A percentile compares a stretch with the other conserved stretches of the same genome.
Evolutionary conservation across 2,797 vertebrate genomes (phyloP).

Genomic region (Falco cherrug): DNA sequence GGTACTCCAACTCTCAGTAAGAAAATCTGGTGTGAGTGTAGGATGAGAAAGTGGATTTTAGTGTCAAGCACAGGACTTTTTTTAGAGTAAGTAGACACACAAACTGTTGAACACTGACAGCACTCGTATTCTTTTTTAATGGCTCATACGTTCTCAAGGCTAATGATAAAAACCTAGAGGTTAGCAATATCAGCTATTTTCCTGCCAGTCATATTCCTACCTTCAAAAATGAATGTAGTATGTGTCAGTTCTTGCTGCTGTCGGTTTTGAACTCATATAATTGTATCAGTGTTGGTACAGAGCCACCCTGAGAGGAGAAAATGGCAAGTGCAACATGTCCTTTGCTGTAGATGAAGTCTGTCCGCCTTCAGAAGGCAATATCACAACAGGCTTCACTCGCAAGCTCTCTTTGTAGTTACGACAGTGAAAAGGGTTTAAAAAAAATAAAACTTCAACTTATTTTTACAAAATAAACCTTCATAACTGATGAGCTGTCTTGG

Average conservation of each 20-base stretch:
- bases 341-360: neutral
- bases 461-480: neutral
- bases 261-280: slow-evolving; percentile 5
- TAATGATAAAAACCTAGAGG: slow-evolving; percentile 31
- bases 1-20: neutral
- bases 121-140: neutral
- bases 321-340: slow-evolving; percentile 4
- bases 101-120: neutral
- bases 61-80: neutral
- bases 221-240: neutral
- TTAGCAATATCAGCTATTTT: slow-evolving; percentile 33
- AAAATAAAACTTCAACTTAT: neutral
- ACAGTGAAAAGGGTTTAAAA: neutral
- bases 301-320: slow-evolving; percentile 3
- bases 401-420: neutral
- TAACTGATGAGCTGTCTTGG: neutral
- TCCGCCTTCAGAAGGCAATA: neutral
- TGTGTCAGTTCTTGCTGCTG: slow-evolving; percentile 6
- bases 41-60: slow-evolving; percentile 12
- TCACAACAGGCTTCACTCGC: neutral
- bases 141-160: neutral
- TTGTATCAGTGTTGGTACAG: neutral
- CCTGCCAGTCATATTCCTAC: slow-evolving; percentile 30
- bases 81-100: neutral
- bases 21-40: neutral